These are phyloP conservation scores for Catharus ustulatus DNA, from an alignment of 2,797 vertebrate genomes.

Conservation along the genomic window DNA sequence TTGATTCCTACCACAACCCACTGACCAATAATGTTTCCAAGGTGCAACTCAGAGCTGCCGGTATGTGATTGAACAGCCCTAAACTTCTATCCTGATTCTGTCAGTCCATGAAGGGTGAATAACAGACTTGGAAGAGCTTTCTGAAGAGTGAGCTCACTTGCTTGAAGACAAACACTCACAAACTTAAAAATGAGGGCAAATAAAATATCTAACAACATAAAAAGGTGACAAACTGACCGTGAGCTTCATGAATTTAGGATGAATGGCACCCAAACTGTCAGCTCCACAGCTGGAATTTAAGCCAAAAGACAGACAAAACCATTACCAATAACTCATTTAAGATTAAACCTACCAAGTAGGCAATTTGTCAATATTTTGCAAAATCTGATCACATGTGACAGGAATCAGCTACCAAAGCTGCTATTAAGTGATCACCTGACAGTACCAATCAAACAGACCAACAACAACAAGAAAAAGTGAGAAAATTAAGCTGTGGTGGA, in stretches of 20 bases:
- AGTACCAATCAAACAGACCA: not conserved
- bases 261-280: not conserved
- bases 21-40: not conserved
- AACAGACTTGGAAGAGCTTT: not conserved
- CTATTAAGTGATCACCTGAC: not conserved
- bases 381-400: not conserved
- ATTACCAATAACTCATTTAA: not conserved
- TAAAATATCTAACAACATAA: not conserved
- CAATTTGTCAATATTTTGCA: not conserved
- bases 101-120: not conserved
- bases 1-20: not conserved
- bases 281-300: not conserved
- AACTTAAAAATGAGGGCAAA: not conserved
- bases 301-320: not conserved
- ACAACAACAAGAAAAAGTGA: not conserved
- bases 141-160: not conserved
- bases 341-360: not conserved
- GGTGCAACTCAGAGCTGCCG: not conserved
- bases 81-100: not conserved
- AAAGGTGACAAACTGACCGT: not conserved
- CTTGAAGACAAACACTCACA: not conserved
- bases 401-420: not conserved
- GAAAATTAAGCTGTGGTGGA: not conserved
- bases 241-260: not conserved
- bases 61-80: fast-evolving